These are phyloP conservation scores for Alloscopus bannaensis DNA, from an alignment of 2,888 invertebrate species.

Conservation along the genomic window DNA sequence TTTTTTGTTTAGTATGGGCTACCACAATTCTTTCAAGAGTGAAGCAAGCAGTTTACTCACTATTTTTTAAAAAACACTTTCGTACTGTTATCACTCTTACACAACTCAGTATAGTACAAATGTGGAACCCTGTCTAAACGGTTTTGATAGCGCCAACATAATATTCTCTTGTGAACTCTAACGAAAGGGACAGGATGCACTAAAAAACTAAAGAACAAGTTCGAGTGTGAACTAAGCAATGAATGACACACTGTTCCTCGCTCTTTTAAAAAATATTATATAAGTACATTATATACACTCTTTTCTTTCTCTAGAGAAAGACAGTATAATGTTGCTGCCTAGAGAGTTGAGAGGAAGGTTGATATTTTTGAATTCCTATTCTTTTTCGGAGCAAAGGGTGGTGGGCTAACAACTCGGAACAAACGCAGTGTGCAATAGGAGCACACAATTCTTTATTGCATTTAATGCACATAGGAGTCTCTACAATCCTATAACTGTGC, in stretches of 20 bases:
- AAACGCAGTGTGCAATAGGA: background rate
- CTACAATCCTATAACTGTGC: background rate
- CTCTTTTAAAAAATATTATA: no score
- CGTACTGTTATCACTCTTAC: background rate
- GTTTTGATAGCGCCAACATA: constrained; percentile 13
- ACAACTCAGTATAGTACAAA: background rate
- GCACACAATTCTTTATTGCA: background rate
- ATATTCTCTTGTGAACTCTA: background rate
- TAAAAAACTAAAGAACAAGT: background rate
- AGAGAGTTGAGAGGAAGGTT: background rate
- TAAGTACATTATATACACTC: background rate
- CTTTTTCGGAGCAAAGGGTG: background rate
- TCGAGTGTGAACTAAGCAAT: constrained; percentile 11
- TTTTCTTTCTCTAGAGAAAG: constrained; percentile 2
- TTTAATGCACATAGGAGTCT: constrained; percentile 1
- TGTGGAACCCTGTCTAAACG: background rate
- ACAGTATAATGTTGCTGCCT: background rate
- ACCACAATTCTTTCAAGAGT: constrained; percentile 13
- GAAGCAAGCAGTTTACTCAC: background rate
- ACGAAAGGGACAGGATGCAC: background rate
- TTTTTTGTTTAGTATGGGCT: background rate
- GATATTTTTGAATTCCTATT: background rate
- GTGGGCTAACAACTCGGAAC: background rate
- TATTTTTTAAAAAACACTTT: background rate
- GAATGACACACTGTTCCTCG: background rate